Conservation (phyloP, 2,888 invertebrate species). For the Dynastes grantii region DNA sequence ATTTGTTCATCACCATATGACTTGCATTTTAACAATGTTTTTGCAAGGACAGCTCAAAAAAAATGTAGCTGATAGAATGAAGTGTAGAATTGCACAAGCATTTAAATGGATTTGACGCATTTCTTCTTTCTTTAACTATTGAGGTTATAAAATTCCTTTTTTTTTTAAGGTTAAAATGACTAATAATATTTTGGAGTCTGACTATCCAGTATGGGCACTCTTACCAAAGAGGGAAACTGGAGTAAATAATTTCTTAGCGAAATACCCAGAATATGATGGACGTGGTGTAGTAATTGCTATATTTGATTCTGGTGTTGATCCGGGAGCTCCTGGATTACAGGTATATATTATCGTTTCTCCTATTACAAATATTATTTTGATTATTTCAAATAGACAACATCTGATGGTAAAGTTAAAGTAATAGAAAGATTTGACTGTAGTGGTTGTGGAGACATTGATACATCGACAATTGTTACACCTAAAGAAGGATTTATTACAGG, state of each 20-base stretch:
- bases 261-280: constrained; percentile 94
- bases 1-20: constrained; percentile 32
- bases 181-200: constrained; percentile 56
- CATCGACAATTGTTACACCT: constrained; percentile 81
- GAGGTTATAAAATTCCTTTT: not conserved
- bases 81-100: not conserved
- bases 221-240: constrained; percentile 97
- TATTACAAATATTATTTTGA: constrained; percentile 5
- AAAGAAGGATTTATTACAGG: constrained; percentile 86
- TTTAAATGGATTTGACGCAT: constrained; percentile 17
- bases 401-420: constrained; percentile 92
- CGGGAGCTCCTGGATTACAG: constrained; percentile 94
- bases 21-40: constrained; percentile 37
- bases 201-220: constrained; percentile 89
- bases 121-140: not conserved
- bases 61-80: not conserved
- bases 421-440: constrained; percentile 96
- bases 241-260: constrained; percentile 87
- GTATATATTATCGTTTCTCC: constrained; percentile 73
- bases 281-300: constrained; percentile 93
- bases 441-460: constrained; percentile 97
- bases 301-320: constrained; percentile 98
- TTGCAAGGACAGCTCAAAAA: constrained; percentile 33
- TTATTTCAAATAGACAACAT: constrained; percentile 79
- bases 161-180: constrained; percentile 47